Evolutionary conservation across 2,797 vertebrate species (phyloP), one percentile per base, ranked within the genome.

Genomic region (Paedocypris micromegethes): DNA sequence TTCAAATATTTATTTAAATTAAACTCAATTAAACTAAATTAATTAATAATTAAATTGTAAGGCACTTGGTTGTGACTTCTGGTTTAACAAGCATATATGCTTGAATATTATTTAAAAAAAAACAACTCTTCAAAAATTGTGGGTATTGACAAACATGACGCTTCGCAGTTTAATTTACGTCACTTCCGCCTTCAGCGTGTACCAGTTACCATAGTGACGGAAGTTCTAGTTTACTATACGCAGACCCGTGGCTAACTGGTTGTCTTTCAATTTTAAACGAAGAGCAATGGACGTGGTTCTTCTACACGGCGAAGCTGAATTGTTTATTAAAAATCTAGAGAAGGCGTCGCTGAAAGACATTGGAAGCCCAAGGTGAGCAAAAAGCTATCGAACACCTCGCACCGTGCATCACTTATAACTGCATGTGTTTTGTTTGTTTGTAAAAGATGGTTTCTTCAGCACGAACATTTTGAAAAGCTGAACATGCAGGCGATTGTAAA

Each of bases 401-500:
- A n/a, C n/a, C 5, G 39, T 3, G 7, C 37, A 62, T 48, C 48
- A 38, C 2, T 9, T n/a, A 7, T 41, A 47, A 3, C 40, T n/a
- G n/a, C n/a, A n/a, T n/a, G n/a, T n/a, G 8, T 58, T 9, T 9
- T 68, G 2, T 79, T 5, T 75, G 49, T 44, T 64, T 70, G 42
- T 2, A n/a, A 52, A 79, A 98, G 97, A 75, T 99, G 97, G 97
- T 90, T 90, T 77, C 89, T 51, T 65, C 97, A 98, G 71, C 95
- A 98, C 0, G 94, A 97, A 60, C 83, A 83, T 2, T 85, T 96
- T 46, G 93, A 95, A 84, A 97, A 96, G 82, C 89, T 99, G 6
- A 98, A 98, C 81, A 96, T 98, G 90, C 93, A 97, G 49, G 92
- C 94, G 0, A 92, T 98, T 76, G 78, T 98, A 54, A 91, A 91